Percentiles rank a stretch among this genome's conserved stretches.
Evolutionary conservation across 92 coral and sea anemone genomes (phyloP).

Genomic region (Phenganax subtilis): DNA sequence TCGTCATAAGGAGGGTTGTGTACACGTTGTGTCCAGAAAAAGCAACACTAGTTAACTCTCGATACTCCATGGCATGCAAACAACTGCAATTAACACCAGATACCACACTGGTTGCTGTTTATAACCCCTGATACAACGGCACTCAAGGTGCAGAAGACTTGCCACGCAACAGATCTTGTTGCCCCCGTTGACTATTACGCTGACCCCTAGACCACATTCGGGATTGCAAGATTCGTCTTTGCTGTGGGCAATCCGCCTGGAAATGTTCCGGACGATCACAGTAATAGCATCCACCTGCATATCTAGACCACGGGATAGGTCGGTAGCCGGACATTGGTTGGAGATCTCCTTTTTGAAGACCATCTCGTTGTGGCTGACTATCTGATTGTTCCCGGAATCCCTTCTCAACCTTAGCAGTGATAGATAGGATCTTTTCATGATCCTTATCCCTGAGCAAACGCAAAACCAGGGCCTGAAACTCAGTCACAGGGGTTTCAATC

Average conservation of each 20-base stretch:
- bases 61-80: no score
- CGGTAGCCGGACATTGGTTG: not conserved
- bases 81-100: no score
- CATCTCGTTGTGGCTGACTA: not conserved
- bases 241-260: not conserved
- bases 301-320: not conserved
- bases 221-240: not conserved
- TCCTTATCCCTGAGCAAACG: not conserved
- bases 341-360: not conserved
- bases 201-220: not conserved
- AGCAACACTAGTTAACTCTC: no score
- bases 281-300: not conserved
- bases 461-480: not conserved
- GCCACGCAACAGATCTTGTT: no score
- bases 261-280: not conserved
- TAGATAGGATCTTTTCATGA: not conserved
- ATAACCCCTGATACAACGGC: no score
- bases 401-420: not conserved
- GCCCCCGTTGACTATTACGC: no score
- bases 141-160: no score
- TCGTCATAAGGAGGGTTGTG: no score
- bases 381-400: not conserved
- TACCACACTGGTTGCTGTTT: no score
- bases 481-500: not conserved
- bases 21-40: no score